Base-by-base conservation (phyloP, 2,113 vertebrate species). In the Xiphophorus maculatus region DNA sequence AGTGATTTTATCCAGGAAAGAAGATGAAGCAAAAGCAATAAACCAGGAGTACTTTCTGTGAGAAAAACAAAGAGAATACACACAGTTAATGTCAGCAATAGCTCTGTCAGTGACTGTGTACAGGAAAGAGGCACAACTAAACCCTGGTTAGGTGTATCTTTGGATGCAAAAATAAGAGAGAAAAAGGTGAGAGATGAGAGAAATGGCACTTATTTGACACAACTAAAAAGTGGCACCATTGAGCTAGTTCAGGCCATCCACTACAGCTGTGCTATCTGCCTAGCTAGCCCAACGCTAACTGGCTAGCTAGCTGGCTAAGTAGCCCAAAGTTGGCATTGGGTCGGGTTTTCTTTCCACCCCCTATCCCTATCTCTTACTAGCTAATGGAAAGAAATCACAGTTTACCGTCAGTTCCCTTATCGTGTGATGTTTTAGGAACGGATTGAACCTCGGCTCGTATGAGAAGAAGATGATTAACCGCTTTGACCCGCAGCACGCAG, bases 391-490 rank as follows among this genome's bases (percentile, higher is more conserved):
- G 1, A 54, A 66, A 6, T 32, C n/a, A 58, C 10, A 63, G 17
- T 22, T 15, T 12, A 37, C 6, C 29, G 7, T 63, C 66, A 63
- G 10, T 22, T 14, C 30, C 32, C 42, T n/a, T 32, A 1, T 71
- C 9, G 32, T 58, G 4, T 40, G 27, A 44, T 78, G 5, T 32
- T 73, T 8, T 72, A 93, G 91, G 77, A 93, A 93, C 1, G 93
- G 93, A 8, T 74, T 92, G 12, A 94, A 94, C 81, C 87, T 94
- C 0, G 94, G 93, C n/a, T 91, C 92, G 32, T 77, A 81, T 42
- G 91, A 93, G 51, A 91, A 90, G 68, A 89, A 91, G 84, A 92
- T 93, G 72, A 92, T 82, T 83, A 88, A 90, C 37, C 90, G 91
- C 82, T 95, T 94, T 60, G 86, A 93, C 87, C 77, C 69, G 69